Conservation (phyloP, 2,113 vertebrate species). For the Microtus richardsoni region DNA sequence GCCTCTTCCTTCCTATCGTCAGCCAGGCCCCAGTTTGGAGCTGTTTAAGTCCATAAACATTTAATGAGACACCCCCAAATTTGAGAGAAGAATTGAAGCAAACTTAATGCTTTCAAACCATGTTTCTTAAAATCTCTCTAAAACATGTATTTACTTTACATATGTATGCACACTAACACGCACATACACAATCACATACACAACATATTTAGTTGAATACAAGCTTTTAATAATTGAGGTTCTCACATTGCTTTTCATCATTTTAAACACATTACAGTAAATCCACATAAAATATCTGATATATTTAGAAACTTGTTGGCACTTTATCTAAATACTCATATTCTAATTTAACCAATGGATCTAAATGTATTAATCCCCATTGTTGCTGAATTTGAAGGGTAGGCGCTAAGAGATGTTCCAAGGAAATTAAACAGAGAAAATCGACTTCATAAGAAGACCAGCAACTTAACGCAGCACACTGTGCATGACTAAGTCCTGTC, state of each 20-base stretch:
- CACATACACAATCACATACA: not conserved
- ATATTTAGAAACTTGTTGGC: constrained; percentile 5
- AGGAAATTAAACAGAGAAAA: not conserved
- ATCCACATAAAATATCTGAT: not conserved
- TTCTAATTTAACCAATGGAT: not conserved
- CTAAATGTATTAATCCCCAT: not conserved
- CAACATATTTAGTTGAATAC: not conserved
- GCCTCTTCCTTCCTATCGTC: not conserved
- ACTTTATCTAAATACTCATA: not conserved
- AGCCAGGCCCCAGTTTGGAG: not conserved
- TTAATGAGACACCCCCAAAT: not conserved
- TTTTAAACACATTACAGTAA: not conserved
- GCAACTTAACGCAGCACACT: not conserved
- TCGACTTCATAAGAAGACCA: not conserved
- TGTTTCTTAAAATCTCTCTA: constrained; percentile 21
- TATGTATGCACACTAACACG: not conserved
- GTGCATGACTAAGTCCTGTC: not conserved
- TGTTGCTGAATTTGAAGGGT: not conserved
- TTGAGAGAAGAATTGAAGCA: not conserved
- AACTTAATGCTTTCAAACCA: constrained; percentile 2
- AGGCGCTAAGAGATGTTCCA: not conserved
- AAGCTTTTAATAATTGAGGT: not conserved
- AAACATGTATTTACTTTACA: not conserved
- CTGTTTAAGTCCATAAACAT: not conserved
- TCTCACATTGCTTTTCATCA: not conserved